Conservation (phyloP, 2,113 vertebrate species). For the Callopanchax toddi region DNA sequence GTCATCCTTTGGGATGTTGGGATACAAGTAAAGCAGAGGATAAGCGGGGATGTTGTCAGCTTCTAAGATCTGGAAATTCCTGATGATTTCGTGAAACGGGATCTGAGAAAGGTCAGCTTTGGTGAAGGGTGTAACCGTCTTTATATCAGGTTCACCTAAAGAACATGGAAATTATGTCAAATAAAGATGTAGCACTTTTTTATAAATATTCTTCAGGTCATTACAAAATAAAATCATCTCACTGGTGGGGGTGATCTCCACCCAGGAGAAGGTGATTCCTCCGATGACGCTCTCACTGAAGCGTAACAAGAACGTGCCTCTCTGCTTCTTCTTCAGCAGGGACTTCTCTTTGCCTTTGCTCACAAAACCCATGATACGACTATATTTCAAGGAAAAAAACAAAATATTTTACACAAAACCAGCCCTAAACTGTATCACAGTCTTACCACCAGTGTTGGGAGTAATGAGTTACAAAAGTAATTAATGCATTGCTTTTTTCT, state of each 20-base stretch:
- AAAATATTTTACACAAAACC: neutral
- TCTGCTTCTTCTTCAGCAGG: slow-evolving; percentile 82
- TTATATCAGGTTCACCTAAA: slow-evolving; percentile 77
- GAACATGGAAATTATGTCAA: neutral
- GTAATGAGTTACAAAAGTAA: too few relatives aligned
- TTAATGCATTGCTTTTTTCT: too few relatives aligned
- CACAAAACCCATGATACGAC: slow-evolving; percentile 91
- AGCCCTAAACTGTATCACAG: too few relatives aligned
- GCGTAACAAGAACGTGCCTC: slow-evolving; percentile 91
- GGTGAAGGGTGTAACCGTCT: slow-evolving; percentile 89
- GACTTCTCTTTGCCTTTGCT: slow-evolving; percentile 83
- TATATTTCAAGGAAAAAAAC: slow-evolving; percentile 46
- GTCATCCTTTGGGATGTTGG: slow-evolving; percentile 82
- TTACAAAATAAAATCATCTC: slow-evolving; percentile 13
- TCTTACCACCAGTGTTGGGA: too few relatives aligned
- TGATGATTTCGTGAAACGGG: slow-evolving; percentile 89
- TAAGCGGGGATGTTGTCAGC: slow-evolving; percentile 87
- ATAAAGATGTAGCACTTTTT: neutral
- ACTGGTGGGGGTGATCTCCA: slow-evolving; percentile 84
- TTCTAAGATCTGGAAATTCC: slow-evolving; percentile 85
- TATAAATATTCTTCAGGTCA: too few relatives aligned
- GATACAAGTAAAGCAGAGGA: slow-evolving; percentile 89
- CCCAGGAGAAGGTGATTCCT: slow-evolving; percentile 93
- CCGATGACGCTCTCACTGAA: slow-evolving; percentile 89
- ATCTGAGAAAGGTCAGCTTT: slow-evolving; percentile 83